Evolutionary conservation across 2,888 invertebrate species (phyloP).

Genomic region (Drosophila borealis): DNA sequence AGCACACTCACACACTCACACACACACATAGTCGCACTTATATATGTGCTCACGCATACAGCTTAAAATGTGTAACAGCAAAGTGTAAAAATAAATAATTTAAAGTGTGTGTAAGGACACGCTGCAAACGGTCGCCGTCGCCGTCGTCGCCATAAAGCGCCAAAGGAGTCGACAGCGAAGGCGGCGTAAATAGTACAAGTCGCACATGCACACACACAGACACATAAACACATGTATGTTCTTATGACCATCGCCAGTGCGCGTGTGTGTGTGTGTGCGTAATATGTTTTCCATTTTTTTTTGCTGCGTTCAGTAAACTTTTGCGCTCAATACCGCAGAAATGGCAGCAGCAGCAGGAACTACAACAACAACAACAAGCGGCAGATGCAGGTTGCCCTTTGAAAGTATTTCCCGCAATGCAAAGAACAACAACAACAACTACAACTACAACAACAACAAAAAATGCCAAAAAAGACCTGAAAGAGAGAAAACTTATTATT

Average conservation of each 20-base stretch:
- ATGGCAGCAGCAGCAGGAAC: constrained; percentile 25
- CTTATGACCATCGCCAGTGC: constrained; percentile 41
- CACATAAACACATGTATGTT: constrained; percentile 17
- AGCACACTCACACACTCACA: constrained; percentile 21
- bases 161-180: constrained; percentile 57
- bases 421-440: constrained; percentile 42
- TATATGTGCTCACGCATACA: constrained; percentile 20
- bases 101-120: constrained; percentile 81
- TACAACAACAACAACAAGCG: constrained; percentile 37
- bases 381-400: constrained; percentile 77
- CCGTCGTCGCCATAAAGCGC: constrained; percentile 70
- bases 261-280: constrained; percentile 36
- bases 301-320: constrained; percentile 69
- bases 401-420: constrained; percentile 63
- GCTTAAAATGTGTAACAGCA: constrained; percentile 79
- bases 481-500: constrained; percentile 72
- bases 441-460: constrained; percentile 20
- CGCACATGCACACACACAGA: constrained; percentile 35
- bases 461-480: constrained; percentile 11
- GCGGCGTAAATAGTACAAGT: constrained; percentile 65
- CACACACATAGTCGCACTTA: constrained; percentile 20
- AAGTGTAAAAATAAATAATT: constrained; percentile 82
- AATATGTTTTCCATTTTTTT: constrained; percentile 57
- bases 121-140: constrained; percentile 68
- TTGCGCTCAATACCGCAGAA: constrained; percentile 74